These are phyloP conservation scores for Mythimna albipuncta DNA, from an alignment of 2,888 invertebrate genomes.

Conservation along the genomic window DNA sequence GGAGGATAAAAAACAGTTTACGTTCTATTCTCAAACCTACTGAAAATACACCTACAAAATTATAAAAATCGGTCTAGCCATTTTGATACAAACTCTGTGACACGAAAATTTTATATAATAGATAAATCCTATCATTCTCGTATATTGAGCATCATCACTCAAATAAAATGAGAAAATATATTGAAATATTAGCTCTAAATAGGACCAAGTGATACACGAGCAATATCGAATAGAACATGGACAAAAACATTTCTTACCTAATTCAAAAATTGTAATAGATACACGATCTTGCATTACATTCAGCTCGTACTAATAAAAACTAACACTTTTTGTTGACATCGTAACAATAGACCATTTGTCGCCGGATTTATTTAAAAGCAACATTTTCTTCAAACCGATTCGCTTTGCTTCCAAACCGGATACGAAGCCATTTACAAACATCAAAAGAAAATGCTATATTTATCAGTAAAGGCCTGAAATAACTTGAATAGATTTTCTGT, in stretches of 20 bases:
- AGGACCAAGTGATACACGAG: neutral
- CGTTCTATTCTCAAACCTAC: too few relatives aligned
- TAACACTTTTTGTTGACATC: slow-evolving; percentile 31
- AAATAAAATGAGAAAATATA: neutral
- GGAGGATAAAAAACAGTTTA: too few relatives aligned
- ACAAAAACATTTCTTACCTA: neutral
- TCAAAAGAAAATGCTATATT: slow-evolving; percentile 58
- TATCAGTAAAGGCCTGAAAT: slow-evolving; percentile 31
- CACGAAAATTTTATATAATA: too few relatives aligned
- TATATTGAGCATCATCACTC: neutral
- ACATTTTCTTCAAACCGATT: slow-evolving; percentile 46
- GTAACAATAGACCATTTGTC: slow-evolving; percentile 45
- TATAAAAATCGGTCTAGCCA: too few relatives aligned
- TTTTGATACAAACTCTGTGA: too few relatives aligned
- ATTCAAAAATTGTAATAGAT: slow-evolving; percentile 21
- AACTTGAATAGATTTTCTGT: slow-evolving; percentile 28
- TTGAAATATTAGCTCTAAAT: neutral
- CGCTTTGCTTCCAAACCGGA: slow-evolving; percentile 56
- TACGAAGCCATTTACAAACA: slow-evolving; percentile 47
- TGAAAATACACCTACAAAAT: too few relatives aligned
- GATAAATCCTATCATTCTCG: neutral
- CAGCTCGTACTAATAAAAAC: slow-evolving; percentile 39
- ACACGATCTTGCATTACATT: slow-evolving; percentile 17
- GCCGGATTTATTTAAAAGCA: slow-evolving; percentile 50
- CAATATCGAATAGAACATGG: neutral